Base-by-base conservation (phyloP, 53 echinoderm and acorn worm genomes). In the Temnopleurus reevesii region DNA sequence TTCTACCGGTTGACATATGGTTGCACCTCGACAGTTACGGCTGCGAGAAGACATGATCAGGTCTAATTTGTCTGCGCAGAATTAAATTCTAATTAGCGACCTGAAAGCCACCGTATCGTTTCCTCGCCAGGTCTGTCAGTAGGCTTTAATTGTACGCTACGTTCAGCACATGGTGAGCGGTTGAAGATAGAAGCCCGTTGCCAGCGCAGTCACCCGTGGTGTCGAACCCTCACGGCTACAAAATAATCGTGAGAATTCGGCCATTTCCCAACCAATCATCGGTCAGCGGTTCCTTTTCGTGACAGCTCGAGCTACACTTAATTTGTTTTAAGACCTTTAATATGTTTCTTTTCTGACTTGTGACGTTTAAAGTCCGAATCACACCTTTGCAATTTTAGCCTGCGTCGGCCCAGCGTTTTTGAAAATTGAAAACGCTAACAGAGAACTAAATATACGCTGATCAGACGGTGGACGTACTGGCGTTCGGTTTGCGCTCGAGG, bases 71-170 rank as follows among this genome's bases (percentile, higher is more conserved):
- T 83, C 83, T 55, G 83, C 83, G 41, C 57, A 83, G 83, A 83
- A 83, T 83, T 83, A 83, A 83, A 54, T 53, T 55, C 83, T 83
- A 83, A 83, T 83, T 83, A 83, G 83, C 36, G 83, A 53, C 83
- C 54, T 56, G 83, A 83, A 83, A 83, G 83, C 83, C 83, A 83
- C 83, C 83, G 83, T 83, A 83, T 83, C 83, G 30, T 30, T 55
- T 83, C 31, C 83, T 83, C 83, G 34, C 55, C 55, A 83, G 83
- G 83, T 83, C 83, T 83, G 83, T 83, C 83, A 83, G 21, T 53
- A 83, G 55, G 3, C 83, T 83, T 83, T 83, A 53, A 83, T 83
- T 83, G 83, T 83, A 10, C 36, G 83, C 55, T 83, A 83, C n/a
- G 54, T 83, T 83, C 55, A 55, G 33, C 83, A 83, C 54, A 55